Evolutionary conservation across 2,797 vertebrate species (phyloP).

Genomic region (Coranthus polyacanthus): DNA sequence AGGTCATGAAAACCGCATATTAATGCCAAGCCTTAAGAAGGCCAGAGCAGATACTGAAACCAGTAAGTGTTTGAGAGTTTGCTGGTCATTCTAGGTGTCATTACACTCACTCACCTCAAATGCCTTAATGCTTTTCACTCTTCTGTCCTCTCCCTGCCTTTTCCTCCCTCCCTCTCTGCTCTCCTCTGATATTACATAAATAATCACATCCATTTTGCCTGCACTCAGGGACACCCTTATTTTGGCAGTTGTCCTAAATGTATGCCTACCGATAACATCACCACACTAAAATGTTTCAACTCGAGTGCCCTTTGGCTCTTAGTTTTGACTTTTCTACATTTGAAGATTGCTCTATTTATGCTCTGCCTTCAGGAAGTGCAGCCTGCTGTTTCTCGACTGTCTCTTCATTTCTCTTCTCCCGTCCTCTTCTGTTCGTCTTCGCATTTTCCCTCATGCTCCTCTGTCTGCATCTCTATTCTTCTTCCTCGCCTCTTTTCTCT

Average conservation of each 20-base stretch:
- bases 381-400: slow-evolving; percentile 38
- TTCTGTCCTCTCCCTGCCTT: not conserved
- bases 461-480: slow-evolving; percentile 1
- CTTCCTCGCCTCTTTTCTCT: not conserved
- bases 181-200: slow-evolving; percentile 32
- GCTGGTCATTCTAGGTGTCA: too few relatives aligned
- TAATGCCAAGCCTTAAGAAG: too few relatives aligned
- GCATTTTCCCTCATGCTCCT: not conserved
- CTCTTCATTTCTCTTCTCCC: slow-evolving; percentile 13
- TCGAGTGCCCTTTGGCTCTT: slow-evolving; percentile 47
- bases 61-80: too few relatives aligned
- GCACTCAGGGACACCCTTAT: slow-evolving; percentile 14
- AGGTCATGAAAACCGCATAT: too few relatives aligned
- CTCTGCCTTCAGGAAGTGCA: slow-evolving; percentile 33
- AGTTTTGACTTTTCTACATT: slow-evolving; percentile 13
- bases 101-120: too few relatives aligned
- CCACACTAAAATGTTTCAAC: slow-evolving; percentile 18
- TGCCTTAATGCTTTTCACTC: slow-evolving; percentile 2
- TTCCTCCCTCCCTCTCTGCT: not conserved
- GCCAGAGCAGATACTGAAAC: too few relatives aligned
- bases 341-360: slow-evolving; percentile 49
- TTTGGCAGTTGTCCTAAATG: slow-evolving; percentile 23
- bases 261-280: slow-evolving; percentile 28
- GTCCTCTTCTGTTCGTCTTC: not conserved
- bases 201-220: slow-evolving; percentile 24